Base-by-base conservation (phyloP, 2,797 vertebrate genomes). In the Macroramphosus scolopax region DNA sequence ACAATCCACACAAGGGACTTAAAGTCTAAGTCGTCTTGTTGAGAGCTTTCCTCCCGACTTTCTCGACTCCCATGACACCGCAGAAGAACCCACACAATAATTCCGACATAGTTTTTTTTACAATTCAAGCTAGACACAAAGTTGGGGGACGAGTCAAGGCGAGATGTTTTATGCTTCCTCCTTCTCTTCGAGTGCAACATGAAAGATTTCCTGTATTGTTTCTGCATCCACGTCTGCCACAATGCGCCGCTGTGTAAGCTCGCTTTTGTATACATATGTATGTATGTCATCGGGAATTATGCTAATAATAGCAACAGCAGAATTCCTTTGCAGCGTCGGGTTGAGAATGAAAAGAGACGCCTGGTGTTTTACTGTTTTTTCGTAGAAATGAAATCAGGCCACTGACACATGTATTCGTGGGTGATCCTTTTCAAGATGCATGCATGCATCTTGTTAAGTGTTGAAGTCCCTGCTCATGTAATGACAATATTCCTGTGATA, bases 1-100 rank as follows among this genome's bases (percentile, higher is more conserved):
- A 81, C 68, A 82, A 83, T 75, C 51, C 45, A 68, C 63, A 31
- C 15, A 14, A 67, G 74, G 76, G 73, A 74, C 72, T 86, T 70
- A 56, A 62, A 36, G 35, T 51, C 26, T 63, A 63, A 68, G 69
- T 68, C 16, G 20, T 57, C 55, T 62, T 56, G 62, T 74, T 73
- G 64, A 80, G 78, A 75, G 77, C 69, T 61, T 77, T 75, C 46
- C 50, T 45, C 28, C 40, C 9, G 29, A 62, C 55, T 54, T 22
- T 22, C 20, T 77, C 63, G 66, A 67, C 59, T 77, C 69, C 67
- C 65, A 44, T 55, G 67, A 74, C 62, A 53, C 49, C 33, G 35
- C 5, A 13, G n/a, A 65, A 71, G 63, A 68, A 76, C 57, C 80
- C 72, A 78, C 57, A 73, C 47, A 65, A 51, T 53, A 43, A 46